A percentile compares a stretch with the other conserved stretches of the same genome.
Evolutionary conservation across 2,797 vertebrate genomes (phyloP).

Genomic region (Hemitrygon akajei): DNA sequence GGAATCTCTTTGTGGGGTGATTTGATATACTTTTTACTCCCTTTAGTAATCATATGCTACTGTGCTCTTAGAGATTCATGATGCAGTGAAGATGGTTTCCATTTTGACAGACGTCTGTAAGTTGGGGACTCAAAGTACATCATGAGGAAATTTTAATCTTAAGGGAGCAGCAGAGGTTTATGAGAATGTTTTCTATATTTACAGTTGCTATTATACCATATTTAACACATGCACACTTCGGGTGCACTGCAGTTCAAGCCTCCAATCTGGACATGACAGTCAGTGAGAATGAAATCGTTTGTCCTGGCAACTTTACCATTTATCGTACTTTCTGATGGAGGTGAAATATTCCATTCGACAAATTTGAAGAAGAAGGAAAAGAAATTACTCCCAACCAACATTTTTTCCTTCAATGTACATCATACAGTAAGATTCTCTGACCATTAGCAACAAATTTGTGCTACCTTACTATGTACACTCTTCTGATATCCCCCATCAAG

Average conservation of each 20-base stretch:
- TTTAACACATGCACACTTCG: not conserved
- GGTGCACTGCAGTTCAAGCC: not conserved
- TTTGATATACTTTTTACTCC: not conserved
- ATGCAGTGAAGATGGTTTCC: not conserved
- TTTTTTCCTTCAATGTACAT: too few relatives aligned
- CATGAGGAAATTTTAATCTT: not conserved
- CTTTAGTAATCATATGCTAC: not conserved
- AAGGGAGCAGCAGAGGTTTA: not conserved
- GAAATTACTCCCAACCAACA: too few relatives aligned
- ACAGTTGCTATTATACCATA: not conserved
- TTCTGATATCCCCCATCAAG: too few relatives aligned
- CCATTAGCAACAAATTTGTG: too few relatives aligned
- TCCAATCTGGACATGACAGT: not conserved
- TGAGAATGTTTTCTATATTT: not conserved
- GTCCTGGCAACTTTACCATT: not conserved
- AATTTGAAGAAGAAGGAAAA: too few relatives aligned
- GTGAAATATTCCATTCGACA: too few relatives aligned
- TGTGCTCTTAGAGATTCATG: too few relatives aligned
- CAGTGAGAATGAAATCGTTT: not conserved
- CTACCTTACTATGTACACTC: too few relatives aligned
- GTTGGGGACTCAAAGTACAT: not conserved
- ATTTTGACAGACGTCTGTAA: not conserved
- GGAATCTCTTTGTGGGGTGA: not conserved
- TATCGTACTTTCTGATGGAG: too few relatives aligned
- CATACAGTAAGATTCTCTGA: too few relatives aligned